Base-by-base conservation (phyloP, 2,888 invertebrate genomes). In the Drosophila limbata region DNA sequence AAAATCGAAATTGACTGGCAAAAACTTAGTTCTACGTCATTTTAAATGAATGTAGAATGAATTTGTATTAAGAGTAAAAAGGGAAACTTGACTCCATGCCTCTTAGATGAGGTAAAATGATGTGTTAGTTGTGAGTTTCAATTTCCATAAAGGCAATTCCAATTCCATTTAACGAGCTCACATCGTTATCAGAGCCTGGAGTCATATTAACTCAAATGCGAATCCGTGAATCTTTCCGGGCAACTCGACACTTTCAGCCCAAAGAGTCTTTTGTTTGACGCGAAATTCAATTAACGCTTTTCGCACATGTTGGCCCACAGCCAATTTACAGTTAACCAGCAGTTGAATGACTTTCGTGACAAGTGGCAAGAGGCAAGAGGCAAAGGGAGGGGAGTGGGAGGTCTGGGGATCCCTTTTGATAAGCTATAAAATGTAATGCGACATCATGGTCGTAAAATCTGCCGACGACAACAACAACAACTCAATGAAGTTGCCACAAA, bases 281-380 rank as follows among this genome's bases (percentile, higher is more conserved):
- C 60, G 63, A 79, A 87, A 84, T 66, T 84, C 84, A 84, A 84
- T 84, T 84, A 84, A 84, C 83, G 82, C 78, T 63, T 64, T 15
- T 8, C 64, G 55, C 61, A 47, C 59, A 60, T 52, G 48, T 37
- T 37, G 72, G 70, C 61, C 51, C 63, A 71, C 56, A 81, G 82
- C 81, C 81, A 82, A 85, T 85, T 85, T 85, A 86, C 85, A 85
- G 85, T 88, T 86, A 85, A 86, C 88, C 88, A 28, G 28, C 28
- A 28, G 8, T 28, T 28, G 28, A 28, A 28, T 28, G 28, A 71
- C 84, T 55, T 42, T 4, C 56, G 25, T 3, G 10, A 42, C 55
- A 55, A 33, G 33, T 37, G 45, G 35, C 2, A 25, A n/a, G 31
- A 3, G 10, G 44, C 21, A 35, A 25, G 13, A 10, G 17, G 31